Conservation (phyloP, 1,140 invertebrate genomes). For the Lucilia cuprina region DNA sequence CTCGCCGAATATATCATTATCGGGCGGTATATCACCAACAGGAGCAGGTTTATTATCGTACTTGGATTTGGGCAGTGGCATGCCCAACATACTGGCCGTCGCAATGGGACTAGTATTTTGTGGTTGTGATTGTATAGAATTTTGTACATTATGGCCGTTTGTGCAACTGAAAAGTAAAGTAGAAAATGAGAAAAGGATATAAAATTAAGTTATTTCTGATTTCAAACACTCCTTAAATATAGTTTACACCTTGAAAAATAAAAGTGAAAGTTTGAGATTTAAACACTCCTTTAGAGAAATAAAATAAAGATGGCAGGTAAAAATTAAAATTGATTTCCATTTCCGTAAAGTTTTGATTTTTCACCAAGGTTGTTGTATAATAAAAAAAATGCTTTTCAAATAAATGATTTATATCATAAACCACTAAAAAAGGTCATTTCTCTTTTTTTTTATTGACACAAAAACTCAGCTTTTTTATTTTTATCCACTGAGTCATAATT, state of each 20-base stretch:
- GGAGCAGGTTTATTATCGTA: slow-evolving; percentile 38
- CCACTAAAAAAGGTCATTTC: too few relatives aligned
- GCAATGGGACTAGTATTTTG: slow-evolving; percentile 20
- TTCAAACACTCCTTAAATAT: not conserved
- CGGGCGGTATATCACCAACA: slow-evolving; percentile 52
- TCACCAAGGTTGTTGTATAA: too few relatives aligned
- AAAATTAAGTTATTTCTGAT: too few relatives aligned
- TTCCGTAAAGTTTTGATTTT: slow-evolving; percentile 17
- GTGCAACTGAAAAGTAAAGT: slow-evolving; percentile 43
- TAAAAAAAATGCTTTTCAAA: slow-evolving; percentile 30
- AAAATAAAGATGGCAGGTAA: slow-evolving; percentile 37
- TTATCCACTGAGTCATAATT: too few relatives aligned
- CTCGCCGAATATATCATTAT: slow-evolving; percentile 37
- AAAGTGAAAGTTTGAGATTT: not conserved
- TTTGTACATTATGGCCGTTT: slow-evolving; percentile 39
- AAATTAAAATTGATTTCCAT: slow-evolving; percentile 14
- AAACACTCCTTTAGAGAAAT: slow-evolving; percentile 43
- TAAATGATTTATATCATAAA: not conserved
- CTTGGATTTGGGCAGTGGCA: slow-evolving; percentile 30
- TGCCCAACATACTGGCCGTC: slow-evolving; percentile 41
- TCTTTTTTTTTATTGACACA: too few relatives aligned
- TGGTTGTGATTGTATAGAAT: slow-evolving; percentile 15
- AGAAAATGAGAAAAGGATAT: not conserved
- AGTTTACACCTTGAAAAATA: not conserved
- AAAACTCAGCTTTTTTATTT: too few relatives aligned